These are phyloP conservation scores for Tragelaphus buxtoni DNA, from an alignment of 2,113 vertebrate genomes.

Conservation along the genomic window DNA sequence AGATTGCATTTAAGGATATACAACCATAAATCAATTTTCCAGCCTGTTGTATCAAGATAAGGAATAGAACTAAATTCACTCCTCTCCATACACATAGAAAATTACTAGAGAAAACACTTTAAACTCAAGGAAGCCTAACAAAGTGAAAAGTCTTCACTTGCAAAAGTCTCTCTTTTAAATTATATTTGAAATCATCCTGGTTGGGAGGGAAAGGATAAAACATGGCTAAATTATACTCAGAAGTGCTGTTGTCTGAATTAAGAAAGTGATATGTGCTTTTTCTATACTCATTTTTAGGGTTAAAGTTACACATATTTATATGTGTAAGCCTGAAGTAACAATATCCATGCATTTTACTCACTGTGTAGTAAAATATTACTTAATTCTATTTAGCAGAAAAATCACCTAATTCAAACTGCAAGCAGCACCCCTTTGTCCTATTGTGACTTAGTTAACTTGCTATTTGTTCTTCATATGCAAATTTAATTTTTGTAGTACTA, in stretches of 20 bases:
- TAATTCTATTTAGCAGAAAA: constrained; percentile 16
- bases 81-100: not conserved
- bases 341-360: not conserved
- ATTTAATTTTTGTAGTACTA: constrained; percentile 24
- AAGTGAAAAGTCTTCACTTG: not conserved
- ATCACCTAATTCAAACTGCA: not conserved
- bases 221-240: not conserved
- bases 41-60: not conserved
- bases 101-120: not conserved
- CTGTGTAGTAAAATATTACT: not conserved
- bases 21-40: constrained; percentile 1
- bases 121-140: not conserved
- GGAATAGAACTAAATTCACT: not conserved
- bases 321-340: not conserved
- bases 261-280: not conserved
- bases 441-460: not conserved
- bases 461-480: not conserved
- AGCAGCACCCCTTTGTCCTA: not conserved
- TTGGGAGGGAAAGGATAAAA: not conserved
- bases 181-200: not conserved
- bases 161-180: not conserved
- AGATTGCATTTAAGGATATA: not conserved
- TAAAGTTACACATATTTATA: not conserved
- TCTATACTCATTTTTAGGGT: not conserved
- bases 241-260: not conserved